Base-by-base conservation (phyloP, 2,888 invertebrate species). In the Achlya flavicornis region DNA sequence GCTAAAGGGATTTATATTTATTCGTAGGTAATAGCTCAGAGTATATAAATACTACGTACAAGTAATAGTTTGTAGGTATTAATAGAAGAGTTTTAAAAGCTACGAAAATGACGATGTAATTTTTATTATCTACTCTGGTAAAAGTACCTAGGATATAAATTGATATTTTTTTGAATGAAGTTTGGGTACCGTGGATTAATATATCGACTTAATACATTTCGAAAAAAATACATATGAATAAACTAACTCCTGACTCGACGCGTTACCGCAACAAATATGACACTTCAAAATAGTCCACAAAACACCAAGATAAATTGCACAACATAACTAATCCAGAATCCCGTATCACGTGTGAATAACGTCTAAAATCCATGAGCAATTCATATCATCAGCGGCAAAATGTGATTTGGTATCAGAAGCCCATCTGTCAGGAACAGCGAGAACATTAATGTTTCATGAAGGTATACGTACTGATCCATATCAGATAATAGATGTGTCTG, bases 381-480 rank as follows among this genome's bases (percentile, higher is more conserved):
- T 65, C 43, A 58, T 70, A 38, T 69, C 61, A 66, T 68, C 70
- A 71, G 67, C 74, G 73, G 78, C 70, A 78, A 81, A 81, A 80
- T 79, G 76, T 75, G 80, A 80, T 80, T 80, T 81, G 76, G 85
- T 90, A 89, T 90, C 88, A 82, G 84, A 72, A 84, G 82, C 83
- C 86, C 90, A 91, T 90, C 91, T 90, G 91, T 90, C 90, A 87
- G 81, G 67, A 69, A 67, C 73, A 83, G 75, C 75, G 77, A 77
- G 78, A 83, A 87, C 88, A 91, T 91, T 91, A 91, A 91, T 91
- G 90, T 89, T 89, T 88, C 89, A 90, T 88, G 91, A 91, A 87
- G 87, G 83, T 85, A 26, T 26, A 84, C 83, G 82, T 77, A 91
- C 53, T 10, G 92, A 92, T 92, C 84, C 79, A 80, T 92, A 92